Conservation (phyloP, 53 echinoderm and acorn worm species). For the Holothuria scabra region DNA sequence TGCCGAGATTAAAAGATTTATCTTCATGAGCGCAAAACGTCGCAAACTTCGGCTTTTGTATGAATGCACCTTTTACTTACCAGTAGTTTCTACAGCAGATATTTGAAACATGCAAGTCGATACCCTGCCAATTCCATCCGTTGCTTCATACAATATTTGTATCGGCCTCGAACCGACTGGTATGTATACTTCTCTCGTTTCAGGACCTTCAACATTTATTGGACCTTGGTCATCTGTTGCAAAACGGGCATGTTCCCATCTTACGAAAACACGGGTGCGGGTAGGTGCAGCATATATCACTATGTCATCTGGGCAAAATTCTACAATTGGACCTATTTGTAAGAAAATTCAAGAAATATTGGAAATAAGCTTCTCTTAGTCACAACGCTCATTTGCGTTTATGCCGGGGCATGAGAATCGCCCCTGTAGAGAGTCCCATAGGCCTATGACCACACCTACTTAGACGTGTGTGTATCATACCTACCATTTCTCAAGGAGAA, state of each 20-base stretch:
- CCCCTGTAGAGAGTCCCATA: no score
- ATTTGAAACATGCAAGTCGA: slow-evolving; percentile 11
- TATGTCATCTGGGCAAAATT: slow-evolving; percentile 16
- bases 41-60: no score
- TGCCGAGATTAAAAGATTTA: background rate
- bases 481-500: no score
- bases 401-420: no score
- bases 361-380: no score
- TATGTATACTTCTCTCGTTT: background rate
- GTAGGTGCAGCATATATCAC: background rate
- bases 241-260: background rate
- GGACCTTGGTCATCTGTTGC: background rate
- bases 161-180: background rate
- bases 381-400: no score
- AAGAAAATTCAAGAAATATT: no score
- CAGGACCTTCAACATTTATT: background rate
- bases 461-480: no score
- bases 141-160: background rate
- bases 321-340: background rate
- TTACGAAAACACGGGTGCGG: background rate
- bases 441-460: no score
- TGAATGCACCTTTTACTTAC: background rate
- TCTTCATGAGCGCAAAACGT: background rate
- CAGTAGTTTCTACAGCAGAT: background rate
- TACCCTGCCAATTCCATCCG: background rate